Base-by-base conservation (phyloP, 2,113 vertebrate genomes). In the Strigops habroptila region DNA sequence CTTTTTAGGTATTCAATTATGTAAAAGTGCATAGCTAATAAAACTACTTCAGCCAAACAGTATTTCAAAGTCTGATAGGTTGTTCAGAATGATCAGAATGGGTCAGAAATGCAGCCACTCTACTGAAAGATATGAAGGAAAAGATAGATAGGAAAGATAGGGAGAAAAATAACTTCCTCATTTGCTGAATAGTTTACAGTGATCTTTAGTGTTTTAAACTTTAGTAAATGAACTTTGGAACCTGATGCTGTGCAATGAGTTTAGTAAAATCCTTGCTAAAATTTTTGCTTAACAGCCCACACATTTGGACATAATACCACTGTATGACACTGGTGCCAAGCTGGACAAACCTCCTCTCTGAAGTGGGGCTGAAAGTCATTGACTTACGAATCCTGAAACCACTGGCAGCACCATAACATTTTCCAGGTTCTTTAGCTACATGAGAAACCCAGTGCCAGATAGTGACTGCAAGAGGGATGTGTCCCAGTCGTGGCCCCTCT, bases 221-320 rank as follows among this genome's bases (percentile, higher is more conserved):
- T 82, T n/a, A 69, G 11, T 37, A 52, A 65, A 35, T 4, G 6
- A 76, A 44, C 25, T 76, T 77, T 31, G 18, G 63, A 88, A 90
- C 43, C 27, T 82, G 41, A 22, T 80, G 44, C 30, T 69, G 37
- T 70, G 57, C 52, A 51, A 14, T 35, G n/a, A 86, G n/a, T 77
- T 90, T 62, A 74, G 64, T 69, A 85, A 69, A 86, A 86, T 48
- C 27, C 22, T 79, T 91, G 53, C 27, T 83, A 65, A 86, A 73
- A 24, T 43, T 64, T 64, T 64, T 73, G 16, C 35, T 82, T 64
- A 82, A 67, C 19, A 25, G 9, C 51, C 10, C 16, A 13, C 37
- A 4, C 2, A 1, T 79, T 93, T 74, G 59, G 33, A 30, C 1
- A 0, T 39, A 35, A 46, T 49, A 25, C 19, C 70, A 52, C 7